Evolutionary conservation across 2,113 vertebrate species (phyloP).

Genomic region (Actinemys pallida): DNA sequence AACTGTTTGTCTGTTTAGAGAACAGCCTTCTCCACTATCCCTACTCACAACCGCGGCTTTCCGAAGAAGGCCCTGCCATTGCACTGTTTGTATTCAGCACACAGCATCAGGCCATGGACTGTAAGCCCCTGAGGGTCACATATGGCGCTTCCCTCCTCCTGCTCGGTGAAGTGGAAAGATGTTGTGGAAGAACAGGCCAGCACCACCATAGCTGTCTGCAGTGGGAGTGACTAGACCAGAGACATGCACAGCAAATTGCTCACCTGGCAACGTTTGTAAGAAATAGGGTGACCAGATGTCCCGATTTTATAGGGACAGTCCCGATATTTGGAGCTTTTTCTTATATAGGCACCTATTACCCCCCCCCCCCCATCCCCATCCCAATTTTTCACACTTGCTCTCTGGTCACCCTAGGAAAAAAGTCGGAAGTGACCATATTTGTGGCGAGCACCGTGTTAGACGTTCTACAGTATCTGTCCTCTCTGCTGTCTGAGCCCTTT

Average conservation of each 20-base stretch:
- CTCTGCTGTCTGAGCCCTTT: neutral
- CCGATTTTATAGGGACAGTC: no score
- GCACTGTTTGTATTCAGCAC: neutral
- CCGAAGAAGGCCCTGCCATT: accelerated
- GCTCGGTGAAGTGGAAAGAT: neutral
- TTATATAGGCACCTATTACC: no score
- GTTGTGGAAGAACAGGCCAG: neutral
- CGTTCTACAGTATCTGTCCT: neutral
- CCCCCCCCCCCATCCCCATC: no score
- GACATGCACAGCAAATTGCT: neutral
- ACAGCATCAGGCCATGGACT: neutral
- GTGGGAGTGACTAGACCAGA: neutral
- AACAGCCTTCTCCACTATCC: neutral
- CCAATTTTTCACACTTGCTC: no score
- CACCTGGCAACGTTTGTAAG: neutral
- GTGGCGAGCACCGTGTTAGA: neutral
- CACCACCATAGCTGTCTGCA: neutral
- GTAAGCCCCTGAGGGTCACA: neutral
- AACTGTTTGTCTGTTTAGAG: neutral
- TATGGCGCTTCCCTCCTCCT: neutral
- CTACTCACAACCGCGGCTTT: accelerated
- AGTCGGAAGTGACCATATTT: neutral
- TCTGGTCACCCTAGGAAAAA: neutral
- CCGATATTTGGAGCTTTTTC: no score
- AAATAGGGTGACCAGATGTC: no score